Percentiles rank a stretch among this genome's conserved stretches.
These are phyloP conservation scores for Acronicta psi DNA, from an alignment of 2,888 invertebrate genomes.

Conservation along the genomic window DNA sequence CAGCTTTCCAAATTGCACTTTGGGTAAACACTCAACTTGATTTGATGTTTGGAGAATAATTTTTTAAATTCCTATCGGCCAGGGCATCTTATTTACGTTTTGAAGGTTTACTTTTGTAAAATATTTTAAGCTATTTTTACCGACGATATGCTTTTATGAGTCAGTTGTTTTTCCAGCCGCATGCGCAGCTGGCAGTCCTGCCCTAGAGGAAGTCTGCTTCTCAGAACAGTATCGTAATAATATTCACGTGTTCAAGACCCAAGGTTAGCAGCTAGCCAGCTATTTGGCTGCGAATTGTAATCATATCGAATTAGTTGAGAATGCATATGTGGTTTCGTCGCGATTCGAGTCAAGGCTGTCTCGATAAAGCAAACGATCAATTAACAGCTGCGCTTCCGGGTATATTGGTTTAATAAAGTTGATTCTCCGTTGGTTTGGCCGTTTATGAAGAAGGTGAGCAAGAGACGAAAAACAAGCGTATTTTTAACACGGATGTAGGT, in stretches of 20 bases:
- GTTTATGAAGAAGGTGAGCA: conserved; percentile 2
- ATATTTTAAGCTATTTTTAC: conserved; percentile 32
- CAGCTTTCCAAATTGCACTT: conserved; percentile 6
- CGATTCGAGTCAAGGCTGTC: conserved; percentile 48
- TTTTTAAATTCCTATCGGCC: conserved; percentile 29
- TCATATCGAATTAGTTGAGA: conserved; percentile 45
- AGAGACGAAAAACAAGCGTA: conserved; percentile 4
- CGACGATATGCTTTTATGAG: conserved; percentile 33
- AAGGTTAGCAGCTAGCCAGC: conserved; percentile 31
- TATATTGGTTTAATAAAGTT: conserved; percentile 42
- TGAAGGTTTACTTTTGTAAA: background rate
- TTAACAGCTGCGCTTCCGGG: conserved; percentile 38
- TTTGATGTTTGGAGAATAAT: conserved; percentile 14
- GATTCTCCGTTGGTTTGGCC: conserved; percentile 21
- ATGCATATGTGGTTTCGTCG: conserved; percentile 44
- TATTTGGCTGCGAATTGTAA: conserved; percentile 43
- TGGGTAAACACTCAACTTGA: background rate
- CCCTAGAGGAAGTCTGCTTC: conserved; percentile 47
- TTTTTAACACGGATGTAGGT: conserved; percentile 4
- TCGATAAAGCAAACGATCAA: conserved; percentile 53
- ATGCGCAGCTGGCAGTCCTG: conserved; percentile 26
- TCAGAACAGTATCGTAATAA: conserved; percentile 43
- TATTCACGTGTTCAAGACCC: conserved; percentile 39
- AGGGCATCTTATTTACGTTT: background rate
- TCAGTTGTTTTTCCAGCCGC: conserved; percentile 40